Evolutionary conservation across 2,797 vertebrate genomes (phyloP).

Genomic region (Chiroxiphia lanceolata): DNA sequence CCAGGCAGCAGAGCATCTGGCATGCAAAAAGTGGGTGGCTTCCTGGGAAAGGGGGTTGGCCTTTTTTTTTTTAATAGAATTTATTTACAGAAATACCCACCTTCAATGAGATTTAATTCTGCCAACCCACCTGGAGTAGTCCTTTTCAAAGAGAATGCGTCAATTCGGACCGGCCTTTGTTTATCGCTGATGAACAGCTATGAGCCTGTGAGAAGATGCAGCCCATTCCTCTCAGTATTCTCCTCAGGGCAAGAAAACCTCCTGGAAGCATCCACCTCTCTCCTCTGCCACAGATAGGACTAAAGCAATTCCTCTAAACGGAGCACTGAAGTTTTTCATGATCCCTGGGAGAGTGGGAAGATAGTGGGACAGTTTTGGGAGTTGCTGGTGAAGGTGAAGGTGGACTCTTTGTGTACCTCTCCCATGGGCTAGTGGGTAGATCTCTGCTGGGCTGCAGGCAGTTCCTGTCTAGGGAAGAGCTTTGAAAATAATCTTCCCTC

Average conservation of each 20-base stretch:
- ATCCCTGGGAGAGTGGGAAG: neutral
- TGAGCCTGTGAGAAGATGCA: neutral
- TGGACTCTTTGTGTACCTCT: neutral
- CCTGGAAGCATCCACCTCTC: neutral
- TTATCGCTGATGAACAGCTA: neutral
- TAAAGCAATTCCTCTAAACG: neutral
- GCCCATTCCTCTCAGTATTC: neutral
- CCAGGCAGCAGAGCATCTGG: conserved; percentile 69
- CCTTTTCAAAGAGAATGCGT: neutral
- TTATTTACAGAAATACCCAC: neutral
- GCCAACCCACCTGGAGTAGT: neutral
- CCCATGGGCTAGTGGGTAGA: neutral
- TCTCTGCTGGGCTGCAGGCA: neutral
- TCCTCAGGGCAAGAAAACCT: neutral
- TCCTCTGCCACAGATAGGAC: neutral
- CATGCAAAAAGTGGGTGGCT: conserved; percentile 61
- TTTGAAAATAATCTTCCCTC: neutral
- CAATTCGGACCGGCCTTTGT: neutral
- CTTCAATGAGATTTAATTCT: conserved; percentile 30
- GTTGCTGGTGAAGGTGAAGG: neutral
- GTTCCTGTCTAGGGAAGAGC: neutral
- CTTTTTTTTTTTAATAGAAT: neutral
- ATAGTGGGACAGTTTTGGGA: neutral
- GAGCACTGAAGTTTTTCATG: neutral
- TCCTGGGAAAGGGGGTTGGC: neutral